A percentile compares a stretch with the other conserved stretches of the same genome.
Conservation (phyloP, 2,113 vertebrate genomes). For the Motacilla tschutschensis region DNA sequence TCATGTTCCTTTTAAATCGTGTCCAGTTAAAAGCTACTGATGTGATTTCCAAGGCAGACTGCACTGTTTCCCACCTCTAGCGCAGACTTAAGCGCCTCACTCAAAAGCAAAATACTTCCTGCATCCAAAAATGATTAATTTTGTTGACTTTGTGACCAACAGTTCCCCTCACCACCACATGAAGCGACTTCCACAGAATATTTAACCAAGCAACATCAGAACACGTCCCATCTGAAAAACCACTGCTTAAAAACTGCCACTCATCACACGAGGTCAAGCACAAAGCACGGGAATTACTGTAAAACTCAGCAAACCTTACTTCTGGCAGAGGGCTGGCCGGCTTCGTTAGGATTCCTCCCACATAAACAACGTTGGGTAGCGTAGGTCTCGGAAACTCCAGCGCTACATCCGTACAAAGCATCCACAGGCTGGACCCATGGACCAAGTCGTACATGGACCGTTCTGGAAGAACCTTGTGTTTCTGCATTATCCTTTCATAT, state of each 20-base stretch:
- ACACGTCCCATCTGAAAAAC: neutral
- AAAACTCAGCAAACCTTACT: constrained; percentile 82
- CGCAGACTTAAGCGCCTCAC: neutral
- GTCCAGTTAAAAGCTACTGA: neutral
- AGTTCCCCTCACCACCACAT: neutral
- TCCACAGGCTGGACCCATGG: constrained; percentile 93
- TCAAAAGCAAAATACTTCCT: neutral
- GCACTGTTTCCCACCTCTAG: neutral
- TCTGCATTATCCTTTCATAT: constrained; percentile 94
- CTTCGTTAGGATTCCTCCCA: constrained; percentile 95
- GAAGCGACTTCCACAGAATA: neutral
- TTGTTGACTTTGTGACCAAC: no score
- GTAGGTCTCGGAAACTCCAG: constrained; percentile 97
- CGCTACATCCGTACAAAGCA: constrained; percentile 95
- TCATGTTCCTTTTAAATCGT: neutral
- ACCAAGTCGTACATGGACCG: constrained; percentile 92
- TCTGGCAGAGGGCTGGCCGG: constrained; percentile 89
- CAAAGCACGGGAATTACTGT: constrained; percentile 4
- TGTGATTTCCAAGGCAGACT: neutral
- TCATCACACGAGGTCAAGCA: neutral
- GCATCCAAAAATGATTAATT: neutral
- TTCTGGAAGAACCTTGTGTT: constrained; percentile 81
- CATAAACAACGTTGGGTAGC: constrained; percentile 94
- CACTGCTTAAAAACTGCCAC: neutral
- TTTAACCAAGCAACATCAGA: neutral